Evolutionary conservation across 2,888 invertebrate genomes (phyloP), one percentile per base, ranked within the genome.

Genomic region (Diarsia brunnea): DNA sequence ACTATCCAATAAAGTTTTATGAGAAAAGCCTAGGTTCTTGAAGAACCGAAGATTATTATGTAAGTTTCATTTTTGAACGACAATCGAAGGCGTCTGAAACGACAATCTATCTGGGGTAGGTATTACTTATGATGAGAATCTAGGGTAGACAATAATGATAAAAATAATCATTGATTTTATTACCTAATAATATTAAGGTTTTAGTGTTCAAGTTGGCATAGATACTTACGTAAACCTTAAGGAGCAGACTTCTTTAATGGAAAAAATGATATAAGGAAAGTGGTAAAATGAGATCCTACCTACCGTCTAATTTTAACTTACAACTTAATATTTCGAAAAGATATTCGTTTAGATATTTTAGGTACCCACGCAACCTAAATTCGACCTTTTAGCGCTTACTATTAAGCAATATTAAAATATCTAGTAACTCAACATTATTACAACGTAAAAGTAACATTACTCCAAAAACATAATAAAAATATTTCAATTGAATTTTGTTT

Each of bases 1-100:
- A 31, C 24, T 82, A 76, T 82, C 16, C 31, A 76, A 49, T 78
- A 81, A 64, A 31, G 14, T 64, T 53, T 75, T 61, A 49, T 49
- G 31, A 19, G 21, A 43, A 49, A 63, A 38, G 45, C 81, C 19
- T 74, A 24, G 14, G 21, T 24, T 24, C 27, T 8, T 38, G 11
- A 14, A 45, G 31, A 60, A 16, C 12, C 16, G 45, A 68, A 78
- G 24, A n/a, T 65, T 47, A 58, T 16, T 49, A 19, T 27, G 0
- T 11, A 16, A 51, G 31, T 74, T 55, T 31, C 49, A 45, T 78
- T 73, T 73, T 74, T 45, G 21, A 16, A 58, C 31, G 49, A 64
- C 64, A 58, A 12, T 49, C 24, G 47, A 43, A n/a, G 19, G 21
- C 45, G 53, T 43, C 19, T 55, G 47, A 31, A 77, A 49, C 47